Evolutionary conservation across 2,888 invertebrate species (phyloP), one percentile per base, ranked within the genome.

Genomic region (Amiota communis): DNA sequence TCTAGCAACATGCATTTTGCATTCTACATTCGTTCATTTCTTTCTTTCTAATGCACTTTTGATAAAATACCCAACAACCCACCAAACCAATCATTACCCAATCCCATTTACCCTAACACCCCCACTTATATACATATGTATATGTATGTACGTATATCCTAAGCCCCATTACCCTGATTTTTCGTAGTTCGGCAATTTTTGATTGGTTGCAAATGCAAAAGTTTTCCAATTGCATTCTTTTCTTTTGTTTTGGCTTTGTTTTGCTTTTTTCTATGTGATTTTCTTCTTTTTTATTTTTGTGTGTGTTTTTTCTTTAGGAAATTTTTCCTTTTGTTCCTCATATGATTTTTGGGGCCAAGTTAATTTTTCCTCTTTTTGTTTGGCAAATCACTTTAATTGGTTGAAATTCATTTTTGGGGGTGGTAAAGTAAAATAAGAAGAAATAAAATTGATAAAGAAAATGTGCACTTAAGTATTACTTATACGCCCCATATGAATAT

Each of bases 1-100:
- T 8, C 56, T 20, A 11, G 53, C 53, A n/a, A 15, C 59, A 17
- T 59, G 59, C 59, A 59, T 20, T 59, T 36, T n/a, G 72, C 61
- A 13, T 67, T 56, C 53, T 23, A 36, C 46, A 73, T 70, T 23
- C 64, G 65, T 17, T 46, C 70, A 53, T 71, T 82, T 80, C 77
- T 84, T 86, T 79, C 85, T 63, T 80, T 83, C 84, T 84, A 84
- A 85, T 85, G 83, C 83, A 83, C 84, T 84, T 82, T 85, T 36
- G 36, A 36, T 36, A 6, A 36, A 36, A 36, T 36, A 36, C 36
- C 36, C 36, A 36, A 36, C 23, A 23, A 23, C 23, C 3, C 23
- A 23, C 6, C 8, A 6, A 36, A 36, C 36, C 36, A 36, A 36
- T 36, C n/a, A 2, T 36, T 36, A 4, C 6, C 36, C 36, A 36